Evolutionary conservation across 2,797 vertebrate species (phyloP).

Genomic region (Parambassis ranga): DNA sequence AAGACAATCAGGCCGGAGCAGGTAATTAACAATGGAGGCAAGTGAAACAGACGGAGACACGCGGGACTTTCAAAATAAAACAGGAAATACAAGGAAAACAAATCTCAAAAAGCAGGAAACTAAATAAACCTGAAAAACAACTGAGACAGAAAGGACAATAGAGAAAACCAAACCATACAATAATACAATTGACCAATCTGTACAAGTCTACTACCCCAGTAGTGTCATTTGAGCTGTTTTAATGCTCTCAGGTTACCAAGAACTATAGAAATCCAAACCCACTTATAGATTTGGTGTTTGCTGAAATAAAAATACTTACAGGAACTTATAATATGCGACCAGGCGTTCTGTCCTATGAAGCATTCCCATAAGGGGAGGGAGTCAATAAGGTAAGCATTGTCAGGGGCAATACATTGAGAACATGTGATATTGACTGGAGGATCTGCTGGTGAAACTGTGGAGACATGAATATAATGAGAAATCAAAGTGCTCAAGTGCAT

Average conservation of each 20-base stretch:
- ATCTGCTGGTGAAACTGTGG: constrained; percentile 44
- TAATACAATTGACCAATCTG: constrained; percentile 1
- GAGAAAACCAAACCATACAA: no score
- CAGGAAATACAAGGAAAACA: no score
- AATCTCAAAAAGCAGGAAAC: no score
- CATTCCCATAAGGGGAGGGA: constrained; percentile 71
- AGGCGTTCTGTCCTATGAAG: constrained; percentile 69
- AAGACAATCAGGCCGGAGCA: no score
- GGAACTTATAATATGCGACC: constrained; percentile 73
- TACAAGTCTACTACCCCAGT: constrained; percentile 1
- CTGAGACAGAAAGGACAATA: constrained; percentile 39
- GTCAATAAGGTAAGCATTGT: constrained; percentile 71
- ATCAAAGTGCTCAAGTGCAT: constrained; percentile 59
- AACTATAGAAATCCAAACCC: constrained; percentile 71
- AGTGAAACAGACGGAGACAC: no score
- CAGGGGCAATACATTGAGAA: constrained; percentile 58
- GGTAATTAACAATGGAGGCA: no score
- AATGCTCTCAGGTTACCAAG: constrained; percentile 49
- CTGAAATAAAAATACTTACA: constrained; percentile 71
- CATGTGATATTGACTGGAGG: constrained; percentile 55
- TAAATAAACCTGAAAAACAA: not conserved
- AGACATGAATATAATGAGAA: constrained; percentile 70
- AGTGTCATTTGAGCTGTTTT: constrained; percentile 57
- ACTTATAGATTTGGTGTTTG: constrained; percentile 77
- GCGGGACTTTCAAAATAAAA: no score